phyloP scores from a whole-genome alignment of 1,140 invertebrate genomes.

The Solen grandis region DNA sequence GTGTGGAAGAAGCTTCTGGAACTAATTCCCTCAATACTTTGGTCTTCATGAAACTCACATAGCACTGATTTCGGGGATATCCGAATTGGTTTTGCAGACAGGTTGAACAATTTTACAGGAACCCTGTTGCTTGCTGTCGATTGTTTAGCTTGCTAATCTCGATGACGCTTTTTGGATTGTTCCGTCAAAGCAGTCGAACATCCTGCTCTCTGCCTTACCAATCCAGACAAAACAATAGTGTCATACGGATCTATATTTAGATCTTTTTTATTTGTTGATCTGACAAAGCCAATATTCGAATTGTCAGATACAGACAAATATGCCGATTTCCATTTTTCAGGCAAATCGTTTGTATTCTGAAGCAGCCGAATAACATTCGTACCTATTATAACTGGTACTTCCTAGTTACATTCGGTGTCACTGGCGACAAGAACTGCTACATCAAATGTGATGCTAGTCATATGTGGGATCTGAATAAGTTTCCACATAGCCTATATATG shows the following conservation, averaged over 20 bases:
- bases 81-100: not conserved
- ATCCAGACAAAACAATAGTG: not conserved
- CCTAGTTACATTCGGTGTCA: not conserved
- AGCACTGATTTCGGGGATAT: not conserved
- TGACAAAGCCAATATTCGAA: not conserved
- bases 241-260: not conserved
- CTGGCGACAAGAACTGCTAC: not conserved
- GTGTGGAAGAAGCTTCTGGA: not conserved
- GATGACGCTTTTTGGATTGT: not conserved
- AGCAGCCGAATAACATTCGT: not conserved
- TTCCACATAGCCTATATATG: slow-evolving; percentile 6
- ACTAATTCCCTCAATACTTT: not conserved
- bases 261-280: not conserved
- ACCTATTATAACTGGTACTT: not conserved
- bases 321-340: not conserved
- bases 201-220: not conserved
- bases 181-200: not conserved
- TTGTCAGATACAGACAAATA: not conserved
- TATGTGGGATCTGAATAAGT: not conserved
- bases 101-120: not conserved
- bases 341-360: not conserved
- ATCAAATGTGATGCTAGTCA: not conserved
- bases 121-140: too few relatives aligned
- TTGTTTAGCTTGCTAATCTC: not conserved
- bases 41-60: not conserved